These are phyloP conservation scores for Neolamprologus hecqui DNA, from an alignment of 2,113 vertebrate genomes.

Conservation along the genomic window DNA sequence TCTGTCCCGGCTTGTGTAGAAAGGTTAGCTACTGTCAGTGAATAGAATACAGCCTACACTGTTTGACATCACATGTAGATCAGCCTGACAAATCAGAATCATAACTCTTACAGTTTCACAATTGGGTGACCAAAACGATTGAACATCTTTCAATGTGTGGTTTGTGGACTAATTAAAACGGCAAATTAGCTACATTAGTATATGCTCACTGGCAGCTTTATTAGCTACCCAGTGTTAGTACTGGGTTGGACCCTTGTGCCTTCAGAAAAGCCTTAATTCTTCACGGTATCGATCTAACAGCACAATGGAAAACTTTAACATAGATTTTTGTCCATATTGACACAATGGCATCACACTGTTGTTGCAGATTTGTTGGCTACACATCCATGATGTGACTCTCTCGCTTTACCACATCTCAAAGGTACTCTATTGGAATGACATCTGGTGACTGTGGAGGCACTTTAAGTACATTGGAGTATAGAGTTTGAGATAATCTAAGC, in stretches of 20 bases:
- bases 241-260: not conserved
- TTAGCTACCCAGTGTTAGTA: not conserved
- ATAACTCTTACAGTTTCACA: not conserved
- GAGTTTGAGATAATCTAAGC: not conserved
- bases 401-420: not conserved
- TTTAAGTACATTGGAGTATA: not conserved
- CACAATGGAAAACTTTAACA: not conserved
- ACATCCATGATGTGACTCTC: not conserved
- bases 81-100: not conserved
- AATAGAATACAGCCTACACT: not conserved
- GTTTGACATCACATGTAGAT: not conserved
- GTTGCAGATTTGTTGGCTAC: not conserved
- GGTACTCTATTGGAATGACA: not conserved
- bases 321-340: not conserved
- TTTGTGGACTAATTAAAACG: not conserved
- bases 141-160: not conserved
- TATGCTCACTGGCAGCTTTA: not conserved
- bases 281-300: not conserved
- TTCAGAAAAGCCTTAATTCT: not conserved
- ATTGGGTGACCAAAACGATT: not conserved
- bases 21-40: not conserved
- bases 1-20: not conserved
- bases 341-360: not conserved
- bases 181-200: not conserved
- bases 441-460: not conserved